These are phyloP conservation scores for Oedothorax gibbosus DNA, from an alignment of 1,140 invertebrate species.

Conservation along the genomic window DNA sequence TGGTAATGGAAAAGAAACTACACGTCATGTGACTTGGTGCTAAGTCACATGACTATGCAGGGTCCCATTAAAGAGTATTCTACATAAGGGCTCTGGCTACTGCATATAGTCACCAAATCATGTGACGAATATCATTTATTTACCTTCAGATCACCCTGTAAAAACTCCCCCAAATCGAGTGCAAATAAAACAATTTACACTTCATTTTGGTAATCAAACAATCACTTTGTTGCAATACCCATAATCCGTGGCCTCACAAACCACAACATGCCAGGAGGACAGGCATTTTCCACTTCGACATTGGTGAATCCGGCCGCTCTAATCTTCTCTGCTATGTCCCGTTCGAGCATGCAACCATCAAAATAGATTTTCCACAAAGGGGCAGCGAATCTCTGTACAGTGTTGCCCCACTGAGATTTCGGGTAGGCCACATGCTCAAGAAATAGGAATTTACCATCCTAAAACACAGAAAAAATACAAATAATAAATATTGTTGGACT, in stretches of 20 bases:
- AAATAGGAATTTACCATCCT: conserved; percentile 36
- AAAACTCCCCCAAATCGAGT: too few relatives aligned
- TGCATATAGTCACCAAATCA: too few relatives aligned
- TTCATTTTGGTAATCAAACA: too few relatives aligned
- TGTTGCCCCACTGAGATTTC: neutral
- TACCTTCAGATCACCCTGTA: too few relatives aligned
- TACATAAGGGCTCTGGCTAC: too few relatives aligned
- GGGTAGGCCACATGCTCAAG: neutral
- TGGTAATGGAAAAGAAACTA: too few relatives aligned
- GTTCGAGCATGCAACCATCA: neutral
- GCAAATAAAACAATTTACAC: too few relatives aligned
- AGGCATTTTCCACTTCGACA: neutral
- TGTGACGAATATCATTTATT: too few relatives aligned
- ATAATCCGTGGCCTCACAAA: neutral
- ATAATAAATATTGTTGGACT: neutral
- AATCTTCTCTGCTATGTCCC: neutral
- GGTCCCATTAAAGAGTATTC: too few relatives aligned
- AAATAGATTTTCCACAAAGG: conserved; percentile 4
- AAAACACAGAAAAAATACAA: neutral
- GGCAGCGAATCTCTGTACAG: neutral
- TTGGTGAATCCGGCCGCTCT: neutral
- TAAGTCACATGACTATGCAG: too few relatives aligned
- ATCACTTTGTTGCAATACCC: conserved; percentile 28
- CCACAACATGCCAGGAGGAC: neutral
- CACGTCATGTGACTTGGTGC: too few relatives aligned